Conservation (phyloP, 1,140 invertebrate species). For the Philopotamus ludificatus region DNA sequence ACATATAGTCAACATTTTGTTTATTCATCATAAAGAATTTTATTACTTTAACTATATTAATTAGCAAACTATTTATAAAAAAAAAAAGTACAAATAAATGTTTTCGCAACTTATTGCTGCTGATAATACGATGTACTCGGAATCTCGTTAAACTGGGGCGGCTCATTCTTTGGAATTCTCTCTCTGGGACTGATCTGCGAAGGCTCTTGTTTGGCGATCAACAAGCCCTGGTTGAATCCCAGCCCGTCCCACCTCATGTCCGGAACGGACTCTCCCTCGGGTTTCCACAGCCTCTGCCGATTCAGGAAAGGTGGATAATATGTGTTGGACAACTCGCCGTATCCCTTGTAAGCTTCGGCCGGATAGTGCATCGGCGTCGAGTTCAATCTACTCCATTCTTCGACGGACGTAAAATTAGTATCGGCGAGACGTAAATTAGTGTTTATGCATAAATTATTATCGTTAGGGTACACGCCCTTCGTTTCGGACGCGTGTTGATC, state of each 20-base stretch:
- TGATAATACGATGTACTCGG: not conserved
- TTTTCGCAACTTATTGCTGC: not conserved
- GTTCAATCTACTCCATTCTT: not conserved
- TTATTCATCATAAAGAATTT: no score
- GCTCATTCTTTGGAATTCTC: constrained; percentile 1
- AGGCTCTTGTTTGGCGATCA: not conserved
- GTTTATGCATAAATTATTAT: no score
- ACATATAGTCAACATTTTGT: no score
- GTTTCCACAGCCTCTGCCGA: constrained; percentile 13
- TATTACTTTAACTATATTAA: no score
- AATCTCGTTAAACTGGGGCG: not conserved
- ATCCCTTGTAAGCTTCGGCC: constrained; percentile 13
- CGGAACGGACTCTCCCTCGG: not conserved
- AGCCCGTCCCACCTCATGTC: constrained; percentile 4
- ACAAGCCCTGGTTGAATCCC: not conserved
- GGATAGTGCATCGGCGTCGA: constrained; percentile 5
- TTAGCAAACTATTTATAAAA: no score
- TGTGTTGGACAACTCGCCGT: no score
- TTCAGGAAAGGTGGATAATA: constrained; percentile 10
- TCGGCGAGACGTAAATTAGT: no score
- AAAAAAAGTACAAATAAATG: no score
- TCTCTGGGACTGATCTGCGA: not conserved
- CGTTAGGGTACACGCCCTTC: no score
- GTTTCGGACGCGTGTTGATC: no score
- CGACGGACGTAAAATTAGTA: not conserved